Percentiles rank a stretch among this genome's conserved stretches.
Evolutionary conservation across 2,888 invertebrate species (phyloP).

Genomic region (Sympetrum striolatum): DNA sequence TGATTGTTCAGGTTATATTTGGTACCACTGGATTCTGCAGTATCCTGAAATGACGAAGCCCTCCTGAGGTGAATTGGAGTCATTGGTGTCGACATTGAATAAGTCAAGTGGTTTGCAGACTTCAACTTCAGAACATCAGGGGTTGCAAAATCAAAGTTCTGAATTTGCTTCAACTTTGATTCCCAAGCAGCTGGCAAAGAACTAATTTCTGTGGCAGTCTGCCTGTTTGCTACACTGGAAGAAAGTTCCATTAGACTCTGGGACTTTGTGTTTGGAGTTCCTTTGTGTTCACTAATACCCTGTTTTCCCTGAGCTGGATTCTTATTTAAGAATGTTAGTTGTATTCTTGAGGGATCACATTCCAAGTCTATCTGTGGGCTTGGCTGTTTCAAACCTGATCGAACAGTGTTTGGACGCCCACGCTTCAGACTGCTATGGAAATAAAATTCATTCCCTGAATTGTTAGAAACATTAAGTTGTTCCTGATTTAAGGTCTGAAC

Average conservation of each 20-base stretch:
- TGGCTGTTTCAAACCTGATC: constrained; percentile 58
- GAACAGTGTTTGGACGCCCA: constrained; percentile 62
- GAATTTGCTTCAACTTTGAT: not conserved
- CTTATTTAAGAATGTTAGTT: not conserved
- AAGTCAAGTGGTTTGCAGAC: not conserved
- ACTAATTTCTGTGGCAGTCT: not conserved
- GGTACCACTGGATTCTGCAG: constrained; percentile 48
- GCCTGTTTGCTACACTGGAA: not conserved
- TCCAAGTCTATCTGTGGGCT: constrained; percentile 48
- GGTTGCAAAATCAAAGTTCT: not conserved
- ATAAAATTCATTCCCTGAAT: not conserved
- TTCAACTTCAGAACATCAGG: not conserved
- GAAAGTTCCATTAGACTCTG: not conserved
- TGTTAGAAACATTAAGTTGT: not conserved
- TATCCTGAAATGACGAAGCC: constrained; percentile 49
- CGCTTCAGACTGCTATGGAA: constrained; percentile 58
- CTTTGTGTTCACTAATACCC: not conserved
- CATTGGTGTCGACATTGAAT: constrained; percentile 10
- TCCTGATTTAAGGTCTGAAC: not conserved
- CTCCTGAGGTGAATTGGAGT: constrained; percentile 49
- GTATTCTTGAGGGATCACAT: not conserved
- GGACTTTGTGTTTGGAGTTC: not conserved
- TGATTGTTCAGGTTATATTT: constrained; percentile 14
- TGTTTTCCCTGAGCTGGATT: not conserved
- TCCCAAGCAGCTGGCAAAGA: not conserved